Evolutionary conservation across 2,113 vertebrate species (phyloP).

Genomic region (Nestor notabilis): DNA sequence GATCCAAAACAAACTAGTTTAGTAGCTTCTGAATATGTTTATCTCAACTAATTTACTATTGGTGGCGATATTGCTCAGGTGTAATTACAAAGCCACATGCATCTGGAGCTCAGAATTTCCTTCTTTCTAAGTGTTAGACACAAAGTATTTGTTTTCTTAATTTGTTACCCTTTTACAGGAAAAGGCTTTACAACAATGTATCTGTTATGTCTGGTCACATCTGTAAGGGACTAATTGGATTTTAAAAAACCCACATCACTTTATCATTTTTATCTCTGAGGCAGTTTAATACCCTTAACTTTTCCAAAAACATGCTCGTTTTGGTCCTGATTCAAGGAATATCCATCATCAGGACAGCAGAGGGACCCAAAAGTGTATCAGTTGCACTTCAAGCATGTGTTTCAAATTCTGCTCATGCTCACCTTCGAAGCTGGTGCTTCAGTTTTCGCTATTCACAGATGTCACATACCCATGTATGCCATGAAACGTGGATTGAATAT

Average conservation of each 20-base stretch:
- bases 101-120: background rate
- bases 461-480: background rate
- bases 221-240: background rate
- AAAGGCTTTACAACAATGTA: background rate
- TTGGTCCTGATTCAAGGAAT: background rate
- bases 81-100: background rate
- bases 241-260: background rate
- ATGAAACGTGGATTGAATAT: background rate
- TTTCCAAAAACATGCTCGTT: background rate
- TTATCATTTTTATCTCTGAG: background rate
- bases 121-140: background rate
- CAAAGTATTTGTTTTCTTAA: background rate
- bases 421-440: background rate
- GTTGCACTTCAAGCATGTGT: background rate
- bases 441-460: background rate
- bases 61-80: background rate
- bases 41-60: background rate
- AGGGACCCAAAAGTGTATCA: conserved; percentile 1
- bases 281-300: background rate
- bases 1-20: background rate
- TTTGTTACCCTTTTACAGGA: background rate
- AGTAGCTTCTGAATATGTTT: background rate
- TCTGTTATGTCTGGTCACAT: background rate
- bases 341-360: conserved; percentile 29
- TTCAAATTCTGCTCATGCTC: background rate